Evolutionary conservation across 2,113 vertebrate species (phyloP).

Genomic region (Pseudolaguvia tuberculata): DNA sequence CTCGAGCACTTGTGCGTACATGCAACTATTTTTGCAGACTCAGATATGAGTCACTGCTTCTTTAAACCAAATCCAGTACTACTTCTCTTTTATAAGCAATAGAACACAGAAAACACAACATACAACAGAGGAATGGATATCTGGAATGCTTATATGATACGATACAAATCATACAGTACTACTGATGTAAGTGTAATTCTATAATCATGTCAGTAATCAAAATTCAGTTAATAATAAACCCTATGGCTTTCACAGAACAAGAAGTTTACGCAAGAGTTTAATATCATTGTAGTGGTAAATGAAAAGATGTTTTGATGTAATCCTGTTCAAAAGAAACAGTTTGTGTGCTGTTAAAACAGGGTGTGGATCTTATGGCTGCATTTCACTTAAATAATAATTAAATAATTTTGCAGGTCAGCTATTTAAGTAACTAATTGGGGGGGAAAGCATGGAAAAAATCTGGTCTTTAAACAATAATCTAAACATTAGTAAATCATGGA

Average conservation of each 20-base stretch:
- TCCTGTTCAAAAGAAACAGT: neutral
- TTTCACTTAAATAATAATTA: neutral
- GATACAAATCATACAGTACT: neutral
- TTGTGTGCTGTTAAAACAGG: neutral
- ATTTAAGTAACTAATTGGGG: neutral
- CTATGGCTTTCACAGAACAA: neutral
- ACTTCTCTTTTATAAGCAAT: constrained; percentile 22
- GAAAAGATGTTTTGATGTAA: neutral
- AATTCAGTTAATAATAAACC: neutral
- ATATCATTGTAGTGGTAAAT: neutral
- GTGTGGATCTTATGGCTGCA: neutral
- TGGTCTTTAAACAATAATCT: neutral
- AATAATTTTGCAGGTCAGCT: neutral
- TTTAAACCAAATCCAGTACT: neutral
- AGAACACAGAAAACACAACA: constrained; percentile 24
- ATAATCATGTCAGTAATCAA: too few species aligned
- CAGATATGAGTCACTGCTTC: constrained; percentile 29
- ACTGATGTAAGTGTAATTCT: neutral
- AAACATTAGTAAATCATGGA: neutral
- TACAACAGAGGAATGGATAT: neutral
- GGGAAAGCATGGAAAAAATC: neutral
- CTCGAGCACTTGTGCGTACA: constrained; percentile 4
- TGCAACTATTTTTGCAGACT: constrained; percentile 14
- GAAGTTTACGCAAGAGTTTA: too few species aligned
- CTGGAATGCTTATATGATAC: neutral